Conservation (phyloP, 35 echinoderm and acorn worm genomes). For the Diadema setosum region DNA sequence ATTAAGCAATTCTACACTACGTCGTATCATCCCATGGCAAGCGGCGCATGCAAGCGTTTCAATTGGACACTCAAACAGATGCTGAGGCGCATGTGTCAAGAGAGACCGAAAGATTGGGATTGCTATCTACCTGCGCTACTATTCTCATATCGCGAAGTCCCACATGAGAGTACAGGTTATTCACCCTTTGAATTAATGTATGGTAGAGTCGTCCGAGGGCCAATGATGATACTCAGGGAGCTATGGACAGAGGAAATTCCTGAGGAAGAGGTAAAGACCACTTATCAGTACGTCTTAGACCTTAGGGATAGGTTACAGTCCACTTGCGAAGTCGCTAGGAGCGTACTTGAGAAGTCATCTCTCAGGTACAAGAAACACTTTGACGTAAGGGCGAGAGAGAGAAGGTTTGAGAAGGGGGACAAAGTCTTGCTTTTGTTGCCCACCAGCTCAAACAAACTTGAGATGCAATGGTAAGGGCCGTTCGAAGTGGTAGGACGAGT, state of each 20-base stretch:
- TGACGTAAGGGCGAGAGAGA: conserved; percentile 9
- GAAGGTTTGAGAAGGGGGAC: conserved; percentile 13
- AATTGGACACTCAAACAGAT: conserved; percentile 67
- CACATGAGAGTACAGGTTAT: conserved; percentile 35
- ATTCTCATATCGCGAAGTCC: conserved; percentile 46
- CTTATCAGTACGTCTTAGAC: conserved; percentile 45
- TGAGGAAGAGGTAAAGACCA: conserved; percentile 14
- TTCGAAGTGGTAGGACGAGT: conserved; percentile 4
- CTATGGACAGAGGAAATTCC: conserved; percentile 35
- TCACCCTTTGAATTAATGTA: conserved; percentile 74
- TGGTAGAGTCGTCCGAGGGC: conserved; percentile 49
- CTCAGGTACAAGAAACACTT: conserved; percentile 28
- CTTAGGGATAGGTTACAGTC: conserved; percentile 14
- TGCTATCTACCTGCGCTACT: conserved; percentile 8
- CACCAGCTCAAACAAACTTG: conserved; percentile 27
- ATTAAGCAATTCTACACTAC: conserved; percentile 32
- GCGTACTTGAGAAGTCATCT: neutral
- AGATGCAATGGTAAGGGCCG: conserved; percentile 46
- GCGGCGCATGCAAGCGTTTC: conserved; percentile 50
- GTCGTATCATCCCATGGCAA: conserved; percentile 54
- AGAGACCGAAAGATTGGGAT: conserved; percentile 35
- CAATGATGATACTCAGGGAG: conserved; percentile 53
- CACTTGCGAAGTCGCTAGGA: conserved; percentile 41
- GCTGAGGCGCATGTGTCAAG: neutral
- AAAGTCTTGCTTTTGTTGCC: conserved; percentile 29